A percentile compares a stretch with the other conserved stretches of the same genome.
phyloP scores from a whole-genome alignment of 1,140 invertebrate species.

The Magallana angulata region DNA sequence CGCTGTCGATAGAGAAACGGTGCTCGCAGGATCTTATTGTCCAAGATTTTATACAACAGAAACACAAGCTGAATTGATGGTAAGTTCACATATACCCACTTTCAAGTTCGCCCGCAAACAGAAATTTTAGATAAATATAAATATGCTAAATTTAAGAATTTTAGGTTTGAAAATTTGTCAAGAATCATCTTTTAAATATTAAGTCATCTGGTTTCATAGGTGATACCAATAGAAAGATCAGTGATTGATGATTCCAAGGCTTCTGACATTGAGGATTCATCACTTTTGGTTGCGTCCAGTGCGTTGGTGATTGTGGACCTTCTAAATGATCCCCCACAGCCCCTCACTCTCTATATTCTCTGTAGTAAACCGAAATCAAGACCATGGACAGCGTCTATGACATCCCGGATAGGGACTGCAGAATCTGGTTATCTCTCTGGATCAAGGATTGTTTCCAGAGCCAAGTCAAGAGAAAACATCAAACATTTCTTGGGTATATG shows the following conservation, averaged over 20 bases:
- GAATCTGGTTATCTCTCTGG: conserved; percentile 20
- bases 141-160: background rate
- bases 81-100: background rate
- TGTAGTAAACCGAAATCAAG: conserved; percentile 36
- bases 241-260: conserved; percentile 39
- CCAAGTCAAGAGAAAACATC: conserved; percentile 32
- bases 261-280: conserved; percentile 3
- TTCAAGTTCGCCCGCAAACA: too few species aligned
- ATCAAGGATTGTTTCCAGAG: conserved; percentile 26
- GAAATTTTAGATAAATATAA: background rate
- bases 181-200: background rate
- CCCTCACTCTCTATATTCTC: conserved; percentile 30
- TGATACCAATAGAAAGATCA: background rate
- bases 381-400: conserved; percentile 37
- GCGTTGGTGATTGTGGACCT: conserved; percentile 6
- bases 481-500: conserved; percentile 23
- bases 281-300: background rate
- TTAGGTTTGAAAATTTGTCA: background rate
- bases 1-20: background rate
- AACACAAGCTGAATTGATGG: background rate
- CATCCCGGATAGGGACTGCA: conserved; percentile 24
- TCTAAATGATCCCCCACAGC: conserved; percentile 32
- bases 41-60: conserved; percentile 25
- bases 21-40: conserved; percentile 14
- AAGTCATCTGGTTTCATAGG: background rate